Base-by-base conservation (phyloP, 2,888 invertebrate species). In the Allygus modestus region DNA sequence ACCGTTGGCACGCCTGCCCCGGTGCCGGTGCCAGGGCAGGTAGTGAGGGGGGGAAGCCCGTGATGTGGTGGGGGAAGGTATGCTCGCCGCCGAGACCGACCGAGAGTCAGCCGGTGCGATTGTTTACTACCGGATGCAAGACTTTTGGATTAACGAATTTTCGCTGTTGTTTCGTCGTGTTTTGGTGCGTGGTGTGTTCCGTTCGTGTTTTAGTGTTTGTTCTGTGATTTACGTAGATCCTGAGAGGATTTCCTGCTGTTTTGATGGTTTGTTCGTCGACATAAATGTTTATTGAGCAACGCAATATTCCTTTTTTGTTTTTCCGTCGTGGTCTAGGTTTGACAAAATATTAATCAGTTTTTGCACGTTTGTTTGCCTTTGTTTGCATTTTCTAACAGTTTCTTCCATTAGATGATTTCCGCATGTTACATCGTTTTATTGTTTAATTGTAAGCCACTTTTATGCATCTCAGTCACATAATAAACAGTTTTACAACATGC, bases 71-170 rank as follows among this genome's bases (percentile, higher is more conserved):
- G 71, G 41, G 71, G 71, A 31, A 37, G 20, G 71, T 41, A 41
- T 71, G 37, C 28, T 9, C 4, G 2, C 2, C 41, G n/a, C 41
- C 23, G 20, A 0, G 20, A 12, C 12, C 31, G 69, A 9, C n/a
- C n/a, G n/a, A 17, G 41, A 71, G 71, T 41, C 71, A n/a, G n/a
- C 71, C 71, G 71, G 71, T n/a, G 41, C 41, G 71, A 37, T 71
- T 71, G 71, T 71, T 37, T 71, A 37, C 71, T 41, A 20, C 71
- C 71, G 71, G 71, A 71, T 71, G 71, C 11, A 1, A 20, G 37
- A 41, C 71, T 71, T 71, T 71, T 41, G 71, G 71, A 71, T 71
- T 41, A 71, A 71, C 71, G 71, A 41, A 31, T 71, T 69, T 69
- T 31, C 33, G 69, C 17, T 1, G 69, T 69, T 69, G 61, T 69